Conservation (phyloP, 2,113 vertebrate species). For the Mormyrus lacerda region DNA sequence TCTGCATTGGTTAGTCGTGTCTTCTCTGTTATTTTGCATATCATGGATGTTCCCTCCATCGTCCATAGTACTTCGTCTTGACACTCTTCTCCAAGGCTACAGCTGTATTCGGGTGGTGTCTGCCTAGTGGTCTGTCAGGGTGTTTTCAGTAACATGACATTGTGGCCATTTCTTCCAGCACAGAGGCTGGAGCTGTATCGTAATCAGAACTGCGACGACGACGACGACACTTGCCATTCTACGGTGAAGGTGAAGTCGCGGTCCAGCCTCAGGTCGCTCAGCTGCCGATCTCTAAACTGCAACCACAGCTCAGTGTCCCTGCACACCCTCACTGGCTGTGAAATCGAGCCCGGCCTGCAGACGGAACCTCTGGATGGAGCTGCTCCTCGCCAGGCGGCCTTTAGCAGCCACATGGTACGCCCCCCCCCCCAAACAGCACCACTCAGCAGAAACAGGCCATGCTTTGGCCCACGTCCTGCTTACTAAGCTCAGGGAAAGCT, state of each 20-base stretch:
- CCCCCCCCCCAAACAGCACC: neutral
- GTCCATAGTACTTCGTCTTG: neutral
- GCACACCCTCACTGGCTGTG: conserved; percentile 48
- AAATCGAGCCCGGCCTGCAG: conserved; percentile 36
- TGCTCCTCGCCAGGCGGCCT: conserved; percentile 57
- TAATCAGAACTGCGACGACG: conserved; percentile 49
- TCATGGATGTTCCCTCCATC: neutral
- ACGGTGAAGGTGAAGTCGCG: conserved; percentile 39
- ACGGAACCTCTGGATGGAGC: conserved; percentile 33
- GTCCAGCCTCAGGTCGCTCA: conserved; percentile 42
- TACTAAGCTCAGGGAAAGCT: neutral
- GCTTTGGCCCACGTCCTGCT: neutral
- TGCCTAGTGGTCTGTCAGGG: neutral
- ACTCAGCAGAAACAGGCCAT: neutral
- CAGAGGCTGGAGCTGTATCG: conserved; percentile 73
- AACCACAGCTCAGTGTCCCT: conserved; percentile 55
- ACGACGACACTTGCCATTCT: conserved; percentile 24
- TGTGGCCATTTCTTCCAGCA: conserved; percentile 44
- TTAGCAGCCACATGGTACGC: conserved; percentile 84
- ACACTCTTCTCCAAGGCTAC: neutral
- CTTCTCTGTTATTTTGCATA: neutral
- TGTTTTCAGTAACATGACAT: neutral
- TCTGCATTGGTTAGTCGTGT: neutral
- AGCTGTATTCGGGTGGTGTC: neutral
- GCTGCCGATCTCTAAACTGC: conserved; percentile 51